Evolutionary conservation across 2,797 vertebrate genomes (phyloP), one percentile per base, ranked within the genome.

Genomic region (Tragopan temminckii): DNA sequence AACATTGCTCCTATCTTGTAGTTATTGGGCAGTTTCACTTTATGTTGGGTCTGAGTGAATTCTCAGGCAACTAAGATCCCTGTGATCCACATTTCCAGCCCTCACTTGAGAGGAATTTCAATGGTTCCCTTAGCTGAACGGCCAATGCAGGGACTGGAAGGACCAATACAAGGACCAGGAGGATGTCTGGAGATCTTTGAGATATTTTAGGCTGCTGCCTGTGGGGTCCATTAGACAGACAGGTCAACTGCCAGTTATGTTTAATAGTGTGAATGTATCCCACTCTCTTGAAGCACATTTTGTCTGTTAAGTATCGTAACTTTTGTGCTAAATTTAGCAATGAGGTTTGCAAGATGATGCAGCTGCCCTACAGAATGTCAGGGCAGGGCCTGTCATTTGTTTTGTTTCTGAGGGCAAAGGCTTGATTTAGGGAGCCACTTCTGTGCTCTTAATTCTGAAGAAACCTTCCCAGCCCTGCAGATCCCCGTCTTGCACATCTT

Each of bases 401-500:
- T 24, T 27, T 1, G n/a, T 50, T 79, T n/a, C 29, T 59, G 3
- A 9, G 15, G 29, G 55, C 10, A 68, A 81, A 74, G 13, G 4
- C 7, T 10, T 48, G 46, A 29, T 29, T 24, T 1, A 4, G 13
- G 68, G 48, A 84, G 21, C 12, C 7, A 43, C 40, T 84, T 74
- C 19, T 71, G 27, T 13, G 5, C 31, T 80, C 40, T 66, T 11
- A 80, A 59, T 16, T 16, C 20, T 33, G 58, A 61, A 31, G 8
- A 45, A 77, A 18, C 8, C 19, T 69, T 88, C 38, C 33, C 45
- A 80, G 53, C 10, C 25, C 6, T 21, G 40, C 14, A 6, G 33
- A 13, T 27, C 7, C 33, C 40, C 50, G 13, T 18, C 38, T 46
- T 31, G 23, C 5, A 4, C 2, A 5, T 12, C 5, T 0, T 17